phyloP scores from a whole-genome alignment of 2,888 invertebrate species.

The Aromia moschata region DNA sequence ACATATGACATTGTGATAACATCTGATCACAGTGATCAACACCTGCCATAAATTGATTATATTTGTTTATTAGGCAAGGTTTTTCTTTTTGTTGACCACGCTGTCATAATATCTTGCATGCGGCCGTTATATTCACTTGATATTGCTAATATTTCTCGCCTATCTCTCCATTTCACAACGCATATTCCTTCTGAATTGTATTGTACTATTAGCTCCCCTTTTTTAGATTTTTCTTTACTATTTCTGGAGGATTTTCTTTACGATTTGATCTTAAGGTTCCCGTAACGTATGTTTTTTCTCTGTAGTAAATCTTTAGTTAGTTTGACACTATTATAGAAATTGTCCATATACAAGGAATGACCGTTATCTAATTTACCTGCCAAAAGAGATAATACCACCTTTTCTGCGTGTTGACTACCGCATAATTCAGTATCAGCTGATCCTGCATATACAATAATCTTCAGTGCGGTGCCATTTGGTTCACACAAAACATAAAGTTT shows the following conservation, averaged over 20 bases:
- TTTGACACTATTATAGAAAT: conserved; percentile 43
- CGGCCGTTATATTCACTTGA: conserved; percentile 37
- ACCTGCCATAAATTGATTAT: conserved; percentile 37
- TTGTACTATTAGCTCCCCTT: conserved; percentile 30
- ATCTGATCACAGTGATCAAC: conserved; percentile 37
- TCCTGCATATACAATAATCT: conserved; percentile 29
- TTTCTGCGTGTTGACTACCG: conserved; percentile 6
- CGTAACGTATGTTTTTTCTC: conserved; percentile 36
- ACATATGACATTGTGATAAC: conserved; percentile 33
- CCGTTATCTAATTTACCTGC: conserved; percentile 29
- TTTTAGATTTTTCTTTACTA: conserved; percentile 15
- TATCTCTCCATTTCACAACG: conserved; percentile 42
- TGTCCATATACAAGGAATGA: conserved; percentile 42
- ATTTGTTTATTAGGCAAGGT: conserved; percentile 29
- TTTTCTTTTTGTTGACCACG: conserved; percentile 15
- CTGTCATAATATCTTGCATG: conserved; percentile 21
- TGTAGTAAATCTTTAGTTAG: conserved; percentile 32
- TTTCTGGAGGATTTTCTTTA: conserved; percentile 33
- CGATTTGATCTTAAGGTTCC: conserved; percentile 37
- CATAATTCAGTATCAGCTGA: conserved; percentile 22
- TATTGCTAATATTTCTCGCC: conserved; percentile 38
- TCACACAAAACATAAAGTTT: conserved; percentile 53
- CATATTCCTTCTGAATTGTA: conserved; percentile 22
- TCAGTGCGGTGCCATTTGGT: conserved; percentile 27
- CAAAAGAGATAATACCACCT: conserved; percentile 32